Percentiles rank a stretch among this genome's conserved stretches.
Evolutionary conservation across 2,797 vertebrate genomes (phyloP).

Genomic region (Anolis apletophallus): DNA sequence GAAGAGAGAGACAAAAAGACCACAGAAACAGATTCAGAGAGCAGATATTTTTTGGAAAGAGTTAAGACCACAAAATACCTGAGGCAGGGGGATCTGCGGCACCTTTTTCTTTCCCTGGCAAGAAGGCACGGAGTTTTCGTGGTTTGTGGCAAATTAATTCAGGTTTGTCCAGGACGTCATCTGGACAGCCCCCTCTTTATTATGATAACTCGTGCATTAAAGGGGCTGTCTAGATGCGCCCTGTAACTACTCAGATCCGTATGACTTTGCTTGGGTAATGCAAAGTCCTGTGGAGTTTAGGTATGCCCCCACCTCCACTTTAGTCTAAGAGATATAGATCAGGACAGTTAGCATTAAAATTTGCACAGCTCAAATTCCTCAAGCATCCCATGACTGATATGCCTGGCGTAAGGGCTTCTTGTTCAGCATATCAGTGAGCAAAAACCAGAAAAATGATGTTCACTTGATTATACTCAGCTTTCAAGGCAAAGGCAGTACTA

Average conservation of each 20-base stretch:
- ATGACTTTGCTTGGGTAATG: background rate
- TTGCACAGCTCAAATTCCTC: background rate
- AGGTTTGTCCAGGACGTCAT: too few relatives aligned
- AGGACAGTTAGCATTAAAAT: background rate
- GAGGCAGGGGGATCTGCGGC: too few relatives aligned
- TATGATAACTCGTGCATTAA: too few relatives aligned
- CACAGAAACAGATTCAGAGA: too few relatives aligned
- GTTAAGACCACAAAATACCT: too few relatives aligned
- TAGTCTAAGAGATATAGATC: background rate
- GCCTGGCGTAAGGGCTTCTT: conserved; percentile 83
- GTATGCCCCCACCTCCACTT: background rate
- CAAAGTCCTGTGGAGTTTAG: background rate
- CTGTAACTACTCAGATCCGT: background rate
- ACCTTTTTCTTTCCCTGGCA: too few relatives aligned
- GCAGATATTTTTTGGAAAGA: too few relatives aligned
- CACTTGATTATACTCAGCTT: conserved; percentile 74
- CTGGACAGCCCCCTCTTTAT: too few relatives aligned
- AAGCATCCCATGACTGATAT: background rate
- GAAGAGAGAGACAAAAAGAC: too few relatives aligned
- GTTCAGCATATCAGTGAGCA: conserved; percentile 89
- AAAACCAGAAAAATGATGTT: conserved; percentile 79
- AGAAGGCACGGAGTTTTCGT: too few relatives aligned
- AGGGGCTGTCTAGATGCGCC: too few relatives aligned
- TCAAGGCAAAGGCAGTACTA: conserved; percentile 36
- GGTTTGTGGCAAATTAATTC: too few relatives aligned